Evolutionary conservation across 2,113 vertebrate genomes (phyloP).

Genomic region (Eclectus roratus): DNA sequence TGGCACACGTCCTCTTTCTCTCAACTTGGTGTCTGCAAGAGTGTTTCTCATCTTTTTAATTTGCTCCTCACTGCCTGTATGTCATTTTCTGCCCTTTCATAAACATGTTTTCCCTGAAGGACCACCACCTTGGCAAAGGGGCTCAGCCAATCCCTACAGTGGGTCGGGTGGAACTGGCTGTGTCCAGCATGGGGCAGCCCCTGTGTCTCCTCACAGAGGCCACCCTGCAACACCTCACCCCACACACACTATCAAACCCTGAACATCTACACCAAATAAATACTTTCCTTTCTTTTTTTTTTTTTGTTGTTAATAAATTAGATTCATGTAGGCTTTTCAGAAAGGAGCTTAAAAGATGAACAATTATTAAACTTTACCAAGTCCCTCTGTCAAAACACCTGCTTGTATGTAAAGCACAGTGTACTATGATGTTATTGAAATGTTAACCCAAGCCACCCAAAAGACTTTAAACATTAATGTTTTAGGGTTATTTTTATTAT

Average conservation of each 20-base stretch:
- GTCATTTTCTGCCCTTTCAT: neutral
- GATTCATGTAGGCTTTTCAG: neutral
- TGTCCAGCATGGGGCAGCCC: neutral
- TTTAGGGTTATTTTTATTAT: neutral
- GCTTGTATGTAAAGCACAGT: neutral
- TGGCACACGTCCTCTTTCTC: neutral
- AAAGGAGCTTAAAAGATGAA: neutral
- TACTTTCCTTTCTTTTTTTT: too few species aligned
- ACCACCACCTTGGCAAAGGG: neutral
- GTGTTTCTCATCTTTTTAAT: neutral
- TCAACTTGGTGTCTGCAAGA: neutral
- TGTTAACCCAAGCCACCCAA: neutral
- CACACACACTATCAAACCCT: accelerated
- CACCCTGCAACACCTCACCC: accelerated
- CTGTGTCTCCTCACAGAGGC: neutral
- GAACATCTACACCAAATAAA: neutral
- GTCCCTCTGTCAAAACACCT: neutral
- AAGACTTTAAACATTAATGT: neutral
- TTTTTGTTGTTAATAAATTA: neutral
- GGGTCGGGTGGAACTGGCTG: neutral
- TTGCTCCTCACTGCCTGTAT: neutral
- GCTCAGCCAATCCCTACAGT: neutral
- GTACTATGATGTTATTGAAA: neutral
- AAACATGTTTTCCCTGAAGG: neutral
- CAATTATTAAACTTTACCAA: neutral